Evolutionary conservation across 2,113 vertebrate species (phyloP), one percentile per base, ranked within the genome.

Genomic region (Stegastes partitus): DNA sequence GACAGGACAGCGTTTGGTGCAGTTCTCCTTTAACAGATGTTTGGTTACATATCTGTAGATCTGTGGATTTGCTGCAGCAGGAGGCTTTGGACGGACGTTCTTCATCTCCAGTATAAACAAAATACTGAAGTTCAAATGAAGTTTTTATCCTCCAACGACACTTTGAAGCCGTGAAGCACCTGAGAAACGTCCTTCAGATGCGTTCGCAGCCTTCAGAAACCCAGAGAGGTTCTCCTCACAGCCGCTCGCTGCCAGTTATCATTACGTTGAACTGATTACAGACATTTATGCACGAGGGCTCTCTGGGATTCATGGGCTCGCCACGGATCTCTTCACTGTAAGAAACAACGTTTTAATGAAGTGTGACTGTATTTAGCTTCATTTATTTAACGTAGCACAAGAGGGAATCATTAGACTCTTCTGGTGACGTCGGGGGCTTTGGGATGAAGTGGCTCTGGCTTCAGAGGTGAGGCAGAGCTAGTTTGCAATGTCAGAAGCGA

Each of bases 251-350:
- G 62, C 63, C 62, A 68, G 23, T 68, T 62, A 63, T 68, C 62
- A 45, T 63, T 31, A 57, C 4, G 5, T 39, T 49, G 39, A 71
- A 82, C 26, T 59, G 26, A 82, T 76, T 18, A 57, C 34, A 64
- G 53, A 4, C 23, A 64, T 71, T 51, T 44, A 64, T 51, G 37
- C 58, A 3, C 19, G 5, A 34, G 31, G 10, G 31, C 31, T 34
- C 31, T 34, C 31, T 34, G 31, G 31, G 7, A 34, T 34, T 34
- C 31, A 34, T 34, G 31, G 10, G 31, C 28, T 31, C 28, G 28
- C 28, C 8, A 31, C 28, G 8, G 1, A 9, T 34, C 31, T 34
- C 31, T 34, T 34, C 31, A 10, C 31, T 34, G 31, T 34, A 34
- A 28, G 26, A 5, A 28, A 28, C 26, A 28, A 5, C 5, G 26